Base-by-base conservation (phyloP, 2,113 vertebrate species). In the Ochotona princeps region DNA sequence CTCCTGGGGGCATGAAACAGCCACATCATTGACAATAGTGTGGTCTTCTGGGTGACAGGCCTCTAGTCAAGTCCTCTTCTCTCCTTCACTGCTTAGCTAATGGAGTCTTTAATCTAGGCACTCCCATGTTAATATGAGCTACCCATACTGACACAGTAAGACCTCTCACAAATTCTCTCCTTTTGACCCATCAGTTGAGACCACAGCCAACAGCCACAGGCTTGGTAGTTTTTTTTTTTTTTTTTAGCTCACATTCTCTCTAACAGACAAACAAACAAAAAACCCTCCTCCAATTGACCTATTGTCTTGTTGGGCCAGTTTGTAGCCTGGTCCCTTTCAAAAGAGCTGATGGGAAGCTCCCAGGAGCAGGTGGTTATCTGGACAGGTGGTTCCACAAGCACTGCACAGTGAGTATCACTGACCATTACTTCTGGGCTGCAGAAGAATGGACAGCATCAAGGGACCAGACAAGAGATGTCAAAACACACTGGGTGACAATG, bases 21-120 rank as follows among this genome's bases (percentile, higher is more conserved):
- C 49, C 12, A 1, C 0, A 0, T 81, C n/a, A 17, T 13, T 13
- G 38, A 32, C n/a, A 23, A 2, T 32, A 38, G 21, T 26, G 23
- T 26, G n/a, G 2, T 70, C 61, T 75, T 85, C 10, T 28, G n/a
- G 8, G 17, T 47, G 65, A 5, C 28, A 30, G 8, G 13, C 30
- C 23, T 81, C 9, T 0, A 47, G 28, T 61, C 61, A 5, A 20
- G 28, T 23, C 13, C 17, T 5, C 67, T 28, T 69, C 32, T 26
- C 14, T 75, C 65, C 79, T 74, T 26, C 79, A 44, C 9, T 47
- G 10, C 10, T 49, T 67, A 85, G 0, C 5, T 23, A 20, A 8
- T 30, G 17, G 17, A 69, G n/a, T 35, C 26, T 11, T 6, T 44
- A 35, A 69, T 44, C 51, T 47, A 60, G 32, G 44, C 14, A n/a